Evolutionary conservation across 2,113 vertebrate species (phyloP), one percentile per base, ranked within the genome.

Genomic region (Hyla sarda): DNA sequence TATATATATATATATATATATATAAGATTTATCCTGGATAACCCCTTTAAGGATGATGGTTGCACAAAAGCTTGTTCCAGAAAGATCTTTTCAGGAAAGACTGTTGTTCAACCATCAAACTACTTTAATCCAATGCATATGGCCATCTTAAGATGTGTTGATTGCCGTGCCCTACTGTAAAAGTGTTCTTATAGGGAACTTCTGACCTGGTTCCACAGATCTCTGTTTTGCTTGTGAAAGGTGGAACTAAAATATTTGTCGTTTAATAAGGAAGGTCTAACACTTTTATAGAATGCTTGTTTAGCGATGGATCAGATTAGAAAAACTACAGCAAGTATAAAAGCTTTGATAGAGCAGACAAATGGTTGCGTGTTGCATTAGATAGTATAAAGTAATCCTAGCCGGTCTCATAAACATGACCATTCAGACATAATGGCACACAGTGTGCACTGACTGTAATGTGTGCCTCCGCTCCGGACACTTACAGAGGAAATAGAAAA

Each of bases 401-500:
- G 12, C 21, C 58, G 54, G 1, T 9, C 21, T 41, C 54, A 8
- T 80, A 62, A 80, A 80, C 56, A 17, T 45, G 54, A 17, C 77
- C 23, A 37, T 60, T 8, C 23, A 25, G 21, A 28, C 19, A 19
- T 80, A 62, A 80, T 62, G 23, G 34, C 32, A 23, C 32, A 37
- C 1, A 21, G 30, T 58, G 30, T 14, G 19, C 52, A 45, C 60
- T 62, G 77, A 28, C 77, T 25, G 17, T 80, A 45, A 80, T 80
- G 56, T 45, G 62, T 19, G 56, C 21, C 23, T 30, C n/a, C 75
- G 6, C 50, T 34, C 32, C 23, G 21, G 50, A 78, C 32, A n/a
- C 52, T 54, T n/a, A 17, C 19, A 56, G 23, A 60, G 56, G 77
- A 80, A 80, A 62, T 80, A 56, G 77, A 47, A 19, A 41, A 28